These are phyloP conservation scores for Eucera pruinosa DNA, from an alignment of 2,888 invertebrate genomes.

Conservation along the genomic window DNA sequence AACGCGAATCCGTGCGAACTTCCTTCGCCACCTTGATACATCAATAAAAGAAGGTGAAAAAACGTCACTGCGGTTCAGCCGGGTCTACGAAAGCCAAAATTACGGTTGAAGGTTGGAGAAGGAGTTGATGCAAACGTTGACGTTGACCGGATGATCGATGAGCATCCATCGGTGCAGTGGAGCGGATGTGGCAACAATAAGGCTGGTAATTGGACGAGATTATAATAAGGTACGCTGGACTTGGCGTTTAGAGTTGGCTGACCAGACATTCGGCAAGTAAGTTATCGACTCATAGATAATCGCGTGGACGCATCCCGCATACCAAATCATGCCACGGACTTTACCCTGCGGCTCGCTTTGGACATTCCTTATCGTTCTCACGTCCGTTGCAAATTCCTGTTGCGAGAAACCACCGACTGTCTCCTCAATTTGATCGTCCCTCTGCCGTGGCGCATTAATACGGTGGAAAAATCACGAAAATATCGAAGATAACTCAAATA, in stretches of 20 bases:
- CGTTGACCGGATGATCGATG: slow-evolving; percentile 9
- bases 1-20: too few species aligned
- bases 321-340: slow-evolving; percentile 56
- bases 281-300: slow-evolving; percentile 72
- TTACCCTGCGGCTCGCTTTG: slow-evolving; percentile 51
- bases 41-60: too few species aligned
- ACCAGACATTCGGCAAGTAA: slow-evolving; percentile 71
- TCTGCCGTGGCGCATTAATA: not conserved
- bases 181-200: slow-evolving; percentile 40
- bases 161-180: not conserved
- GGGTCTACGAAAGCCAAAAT: too few species aligned
- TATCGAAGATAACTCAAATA: not conserved
- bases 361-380: slow-evolving; percentile 70
- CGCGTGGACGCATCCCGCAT: slow-evolving; percentile 62
- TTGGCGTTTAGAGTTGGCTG: slow-evolving; percentile 55
- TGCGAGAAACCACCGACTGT: slow-evolving; percentile 51
- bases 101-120: too few species aligned
- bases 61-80: too few species aligned
- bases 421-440: slow-evolving; percentile 39
- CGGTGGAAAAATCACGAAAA: slow-evolving; percentile 7
- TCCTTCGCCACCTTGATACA: too few species aligned
- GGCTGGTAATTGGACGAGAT: slow-evolving; percentile 56
- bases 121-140: slow-evolving; percentile 2
- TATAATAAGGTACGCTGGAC: slow-evolving; percentile 44
- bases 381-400: slow-evolving; percentile 69